Conservation (phyloP, 2,113 vertebrate genomes). For the Anseranas semipalmata region DNA sequence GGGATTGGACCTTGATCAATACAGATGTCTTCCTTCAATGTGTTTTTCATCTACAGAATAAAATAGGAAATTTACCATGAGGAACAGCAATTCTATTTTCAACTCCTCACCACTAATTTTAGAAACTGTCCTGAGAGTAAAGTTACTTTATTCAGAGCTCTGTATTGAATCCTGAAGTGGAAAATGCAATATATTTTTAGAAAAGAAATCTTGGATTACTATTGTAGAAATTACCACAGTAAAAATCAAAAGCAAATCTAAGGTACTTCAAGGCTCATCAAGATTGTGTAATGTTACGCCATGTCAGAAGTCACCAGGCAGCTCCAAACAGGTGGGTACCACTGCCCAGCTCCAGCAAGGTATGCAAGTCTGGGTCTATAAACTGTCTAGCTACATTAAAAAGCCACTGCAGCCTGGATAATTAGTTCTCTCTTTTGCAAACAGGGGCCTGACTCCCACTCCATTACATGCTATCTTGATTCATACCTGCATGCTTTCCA, state of each 20-base stretch:
- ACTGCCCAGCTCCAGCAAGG: neutral
- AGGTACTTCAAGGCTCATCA: neutral
- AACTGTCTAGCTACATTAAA: neutral
- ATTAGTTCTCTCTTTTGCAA: neutral
- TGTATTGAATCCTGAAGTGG: neutral
- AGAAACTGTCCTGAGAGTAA: neutral
- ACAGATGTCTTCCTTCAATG: slow-evolving; percentile 26
- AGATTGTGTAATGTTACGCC: neutral
- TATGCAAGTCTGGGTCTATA: neutral
- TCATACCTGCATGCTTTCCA: neutral
- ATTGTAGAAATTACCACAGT: neutral
- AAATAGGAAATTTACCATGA: neutral
- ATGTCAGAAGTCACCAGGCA: neutral
- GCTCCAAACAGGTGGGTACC: neutral
- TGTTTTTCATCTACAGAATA: slow-evolving; percentile 59
- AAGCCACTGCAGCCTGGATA: neutral
- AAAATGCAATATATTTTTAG: neutral
- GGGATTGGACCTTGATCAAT: slow-evolving; percentile 22
- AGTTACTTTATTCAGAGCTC: neutral
- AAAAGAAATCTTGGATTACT: neutral
- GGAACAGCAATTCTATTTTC: neutral
- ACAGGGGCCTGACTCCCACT: neutral
- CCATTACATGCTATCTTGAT: neutral
- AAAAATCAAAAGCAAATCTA: neutral
- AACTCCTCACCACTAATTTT: neutral